Conservation (phyloP, 2,113 vertebrate genomes). For the Cnemophilus loriae region DNA sequence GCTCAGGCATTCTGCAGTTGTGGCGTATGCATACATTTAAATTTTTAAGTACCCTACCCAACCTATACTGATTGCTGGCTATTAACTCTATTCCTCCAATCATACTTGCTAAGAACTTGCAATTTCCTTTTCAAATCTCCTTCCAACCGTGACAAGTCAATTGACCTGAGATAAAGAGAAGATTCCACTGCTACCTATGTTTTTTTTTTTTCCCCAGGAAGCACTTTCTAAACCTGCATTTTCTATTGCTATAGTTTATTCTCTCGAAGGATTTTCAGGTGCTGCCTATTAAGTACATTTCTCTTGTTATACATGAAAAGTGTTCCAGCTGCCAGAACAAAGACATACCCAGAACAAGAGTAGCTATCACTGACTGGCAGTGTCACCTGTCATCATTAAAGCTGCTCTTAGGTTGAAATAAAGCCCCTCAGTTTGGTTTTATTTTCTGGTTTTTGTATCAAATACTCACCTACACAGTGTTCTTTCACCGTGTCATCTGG, state of each 20-base stretch:
- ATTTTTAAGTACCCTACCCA: slow-evolving; percentile 27
- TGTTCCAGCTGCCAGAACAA: slow-evolving; percentile 65
- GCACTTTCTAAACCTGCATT: not conserved
- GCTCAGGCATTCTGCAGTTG: slow-evolving; percentile 6
- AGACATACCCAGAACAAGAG: slow-evolving; percentile 38
- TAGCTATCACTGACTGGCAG: slow-evolving; percentile 2
- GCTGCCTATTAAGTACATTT: slow-evolving; percentile 53
- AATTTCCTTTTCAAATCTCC: slow-evolving; percentile 52
- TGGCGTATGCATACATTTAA: not conserved
- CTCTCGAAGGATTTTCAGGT: slow-evolving; percentile 35
- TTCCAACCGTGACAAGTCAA: slow-evolving; percentile 34
- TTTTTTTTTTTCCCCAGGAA: not conserved
- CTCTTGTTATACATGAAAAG: slow-evolving; percentile 49
- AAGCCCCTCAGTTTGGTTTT: slow-evolving; percentile 3
- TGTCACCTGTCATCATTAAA: slow-evolving; percentile 59
- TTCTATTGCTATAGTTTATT: slow-evolving; percentile 30
- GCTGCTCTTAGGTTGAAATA: not conserved
- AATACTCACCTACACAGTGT: not conserved
- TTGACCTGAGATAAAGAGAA: slow-evolving; percentile 43
- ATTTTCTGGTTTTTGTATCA: not conserved
- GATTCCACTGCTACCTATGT: slow-evolving; percentile 34
- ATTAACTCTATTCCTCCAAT: slow-evolving; percentile 24
- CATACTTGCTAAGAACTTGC: slow-evolving; percentile 52
- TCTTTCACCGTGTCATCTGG: not conserved
- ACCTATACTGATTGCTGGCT: slow-evolving; percentile 32